Conservation (phyloP, 2,113 vertebrate species). For the Ailurus styani region DNA sequence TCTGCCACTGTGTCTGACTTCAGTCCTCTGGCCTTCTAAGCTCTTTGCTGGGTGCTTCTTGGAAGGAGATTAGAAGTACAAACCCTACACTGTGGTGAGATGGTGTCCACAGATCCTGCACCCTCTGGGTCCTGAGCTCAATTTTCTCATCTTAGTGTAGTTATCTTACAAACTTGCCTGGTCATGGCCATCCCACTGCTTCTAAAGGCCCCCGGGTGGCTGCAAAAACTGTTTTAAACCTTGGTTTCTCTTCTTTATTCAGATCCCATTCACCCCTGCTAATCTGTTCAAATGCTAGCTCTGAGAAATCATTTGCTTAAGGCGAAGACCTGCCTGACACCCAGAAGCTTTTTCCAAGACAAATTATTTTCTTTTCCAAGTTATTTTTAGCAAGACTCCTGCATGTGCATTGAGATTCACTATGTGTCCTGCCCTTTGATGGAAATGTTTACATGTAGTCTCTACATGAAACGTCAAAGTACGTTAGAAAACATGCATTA, state of each 20-base stretch:
- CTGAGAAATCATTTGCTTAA: background rate
- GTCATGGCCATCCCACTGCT: fast-evolving
- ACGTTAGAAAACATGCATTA: background rate
- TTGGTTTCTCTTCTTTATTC: background rate
- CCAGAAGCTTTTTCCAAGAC: background rate
- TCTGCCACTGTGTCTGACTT: background rate
- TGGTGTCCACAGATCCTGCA: background rate
- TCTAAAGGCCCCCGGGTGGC: too few species aligned
- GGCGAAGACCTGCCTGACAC: background rate
- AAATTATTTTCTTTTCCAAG: background rate
- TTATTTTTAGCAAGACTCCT: background rate
- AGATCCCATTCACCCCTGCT: background rate
- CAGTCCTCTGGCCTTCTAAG: background rate
- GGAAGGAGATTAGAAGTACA: background rate
- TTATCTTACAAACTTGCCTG: background rate
- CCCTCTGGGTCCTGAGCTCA: background rate
- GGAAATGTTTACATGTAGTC: background rate
- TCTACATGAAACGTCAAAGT: background rate
- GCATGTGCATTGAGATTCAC: background rate
- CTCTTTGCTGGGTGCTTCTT: background rate
- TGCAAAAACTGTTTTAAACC: background rate
- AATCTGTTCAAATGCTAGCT: background rate
- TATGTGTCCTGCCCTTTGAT: background rate
- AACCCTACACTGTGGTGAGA: background rate
- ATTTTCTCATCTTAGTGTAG: fast-evolving